Base-by-base conservation (phyloP, 2,113 vertebrate genomes). In the Neoarius graeffei region DNA sequence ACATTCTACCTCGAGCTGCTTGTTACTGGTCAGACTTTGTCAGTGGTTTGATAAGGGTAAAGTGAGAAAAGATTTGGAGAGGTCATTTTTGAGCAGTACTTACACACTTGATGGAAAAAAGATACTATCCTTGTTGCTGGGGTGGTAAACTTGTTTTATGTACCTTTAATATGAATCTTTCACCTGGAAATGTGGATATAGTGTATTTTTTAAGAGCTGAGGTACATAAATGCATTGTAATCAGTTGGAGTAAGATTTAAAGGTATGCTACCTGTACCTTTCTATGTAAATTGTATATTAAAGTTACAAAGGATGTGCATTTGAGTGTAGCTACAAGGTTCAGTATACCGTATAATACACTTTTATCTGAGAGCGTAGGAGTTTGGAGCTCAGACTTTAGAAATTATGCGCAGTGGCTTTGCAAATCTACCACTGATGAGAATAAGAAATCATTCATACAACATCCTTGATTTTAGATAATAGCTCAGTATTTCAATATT, bases 1-100 rank as follows among this genome's bases (percentile, higher is more conserved):
- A 76, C 89, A 90, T 87, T 88, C 86, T 90, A 81, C 85, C 87
- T 84, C 87, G 60, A 90, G 87, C 87, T 88, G 86, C 59, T 90
- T 82, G 85, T 83, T 60, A 64, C 85, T 88, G 80, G 76, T 88
- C 88, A 88, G 87, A 85, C 81, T 87, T 69, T 83, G 60, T 86
- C 81, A 85, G 73, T 77, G 69, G n/a, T 89, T 89, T 90, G 56
- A 82, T 85, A 71, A n/a, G 79, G 89, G 77, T 86, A 90, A 89
- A 86, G 35, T 10, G 76, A 62, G 50, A 62, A 50, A 80, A 83
- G 30, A 52, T 81, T 90, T 86, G 80, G 23, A 74, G 83, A 76
- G 50, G 76, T 81, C 48, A 67, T 56, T 57, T 48, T 19, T 57
- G 35, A 59, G 15, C 52, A 57, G 7, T 57, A 80, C 54, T 80